Evolutionary conservation across 2,113 vertebrate species (phyloP), one percentile per base, ranked within the genome.

Genomic region (Urocynchramus pylzowi): DNA sequence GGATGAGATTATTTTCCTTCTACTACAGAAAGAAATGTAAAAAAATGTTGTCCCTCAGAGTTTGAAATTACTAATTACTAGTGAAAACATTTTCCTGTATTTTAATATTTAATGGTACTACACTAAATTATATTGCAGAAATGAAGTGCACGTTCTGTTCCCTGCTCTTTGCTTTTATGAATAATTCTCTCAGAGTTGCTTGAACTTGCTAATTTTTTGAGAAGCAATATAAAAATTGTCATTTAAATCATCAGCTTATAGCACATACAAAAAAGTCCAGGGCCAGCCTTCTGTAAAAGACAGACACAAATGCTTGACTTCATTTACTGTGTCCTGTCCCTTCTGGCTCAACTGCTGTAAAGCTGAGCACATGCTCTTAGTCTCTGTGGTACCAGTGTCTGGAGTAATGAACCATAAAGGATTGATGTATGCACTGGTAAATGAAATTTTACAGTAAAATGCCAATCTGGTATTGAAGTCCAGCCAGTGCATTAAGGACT

Each of bases 41-140:
- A 59, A 81, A 68, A 60, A 47, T 16, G 27, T 85, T 91, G 89
- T 50, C 11, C n/a, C 33, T 92, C 65, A 53, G 69, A 92, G 96
- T 95, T 84, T 65, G 49, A 92, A 93, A 82, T 87, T 0, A 78
- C 50, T 95, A 84, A 96, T 95, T 93, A 93, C 11, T n/a, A 93
- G 45, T 79, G 84, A 93, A 95, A 97, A 94, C 96, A 94, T 94
- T 92, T 94, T 92, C 69, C 86, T 79, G 6, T 68, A 50, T 90
- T 93, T 97, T 93, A 93, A 89, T 97, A 89, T 96, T 93, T 92
- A 95, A 92, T 92, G 45, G 57, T 31, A 78, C 77, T 93, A 82
- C 60, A 84, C 33, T 89, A 93, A 94, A 92, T 96, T 90, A 81
- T 54, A 60, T 87, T 93, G 76, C 83, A 64, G 75, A 84, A 84